These are phyloP conservation scores for Cossypha heuglini DNA, from an alignment of 2,797 vertebrate species.

Conservation along the genomic window DNA sequence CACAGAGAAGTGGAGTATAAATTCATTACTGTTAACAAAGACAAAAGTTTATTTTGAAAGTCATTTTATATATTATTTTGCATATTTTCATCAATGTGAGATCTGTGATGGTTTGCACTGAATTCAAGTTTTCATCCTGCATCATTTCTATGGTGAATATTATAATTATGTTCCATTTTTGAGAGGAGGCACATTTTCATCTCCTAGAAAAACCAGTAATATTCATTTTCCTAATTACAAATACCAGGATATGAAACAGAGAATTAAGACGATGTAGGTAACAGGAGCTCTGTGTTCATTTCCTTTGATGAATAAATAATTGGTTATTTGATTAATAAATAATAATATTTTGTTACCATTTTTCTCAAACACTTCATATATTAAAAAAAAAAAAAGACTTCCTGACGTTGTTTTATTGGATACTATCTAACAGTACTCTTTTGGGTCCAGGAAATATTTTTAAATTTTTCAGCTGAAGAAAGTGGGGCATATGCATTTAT, in stretches of 20 bases:
- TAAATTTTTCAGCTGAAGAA: not conserved
- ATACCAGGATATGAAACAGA: not conserved
- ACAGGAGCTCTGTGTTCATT: not conserved
- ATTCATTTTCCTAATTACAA: constrained; percentile 3
- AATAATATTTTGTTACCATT: constrained; percentile 43
- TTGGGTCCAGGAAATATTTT: not conserved
- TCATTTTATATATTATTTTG: not conserved
- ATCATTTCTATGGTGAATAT: not conserved
- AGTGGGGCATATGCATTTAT: not conserved
- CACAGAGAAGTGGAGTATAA: not conserved
- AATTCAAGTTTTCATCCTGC: not conserved
- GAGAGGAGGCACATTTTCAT: not conserved
- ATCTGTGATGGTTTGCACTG: not conserved
- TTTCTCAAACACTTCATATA: not conserved
- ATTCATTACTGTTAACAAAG: not conserved
- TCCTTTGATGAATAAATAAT: constrained; percentile 42
- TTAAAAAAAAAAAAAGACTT: not conserved
- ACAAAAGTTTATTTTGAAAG: not conserved
- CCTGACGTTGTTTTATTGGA: not conserved
- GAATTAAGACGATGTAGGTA: not conserved
- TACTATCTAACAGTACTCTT: not conserved
- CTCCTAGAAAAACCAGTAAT: not conserved
- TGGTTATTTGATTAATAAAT: constrained; percentile 22
- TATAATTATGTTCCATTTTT: not conserved
- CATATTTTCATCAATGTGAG: not conserved